Conservation (phyloP, 2,888 invertebrate species). For the Ormyrus rosae region DNA sequence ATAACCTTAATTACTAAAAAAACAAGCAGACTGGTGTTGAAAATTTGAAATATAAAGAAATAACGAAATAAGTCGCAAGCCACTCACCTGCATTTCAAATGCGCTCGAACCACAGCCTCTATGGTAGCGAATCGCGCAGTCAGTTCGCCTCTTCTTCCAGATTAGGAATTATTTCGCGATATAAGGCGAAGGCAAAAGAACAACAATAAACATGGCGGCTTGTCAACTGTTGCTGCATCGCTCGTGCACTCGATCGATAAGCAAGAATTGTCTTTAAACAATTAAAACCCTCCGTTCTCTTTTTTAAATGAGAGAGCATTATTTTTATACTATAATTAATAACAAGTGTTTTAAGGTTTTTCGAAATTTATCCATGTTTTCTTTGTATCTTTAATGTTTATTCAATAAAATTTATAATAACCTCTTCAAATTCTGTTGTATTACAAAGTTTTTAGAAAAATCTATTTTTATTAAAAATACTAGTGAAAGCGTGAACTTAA, state of each 20-base stretch:
- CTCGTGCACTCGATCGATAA: constrained; percentile 13
- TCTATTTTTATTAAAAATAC: neutral
- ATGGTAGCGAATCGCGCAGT: constrained; percentile 49
- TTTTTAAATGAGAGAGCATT: too few relatives aligned
- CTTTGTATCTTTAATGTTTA: too few relatives aligned
- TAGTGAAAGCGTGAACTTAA: neutral
- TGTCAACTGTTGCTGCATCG: constrained; percentile 8
- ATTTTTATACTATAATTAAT: too few relatives aligned
- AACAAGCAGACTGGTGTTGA: neutral
- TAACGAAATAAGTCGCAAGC: neutral
- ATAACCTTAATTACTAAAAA: neutral
- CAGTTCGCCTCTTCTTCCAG: constrained; percentile 44
- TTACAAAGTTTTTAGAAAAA: neutral
- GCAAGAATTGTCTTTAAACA: neutral
- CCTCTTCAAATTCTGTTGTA: neutral
- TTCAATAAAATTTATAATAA: too few relatives aligned
- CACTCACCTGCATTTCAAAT: constrained; percentile 48
- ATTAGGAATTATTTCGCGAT: constrained; percentile 55
- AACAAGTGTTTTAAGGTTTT: too few relatives aligned
- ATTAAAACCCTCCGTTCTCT: too few relatives aligned
- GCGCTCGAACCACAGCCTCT: constrained; percentile 23
- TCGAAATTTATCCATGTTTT: too few relatives aligned
- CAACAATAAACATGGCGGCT: constrained; percentile 51
- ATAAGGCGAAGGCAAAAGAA: constrained; percentile 48
- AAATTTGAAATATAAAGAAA: constrained; percentile 11